Percentiles rank a stretch among this genome's conserved stretches.
Conservation (phyloP, 2,113 vertebrate genomes). For the Hirundichthys speculiger region DNA sequence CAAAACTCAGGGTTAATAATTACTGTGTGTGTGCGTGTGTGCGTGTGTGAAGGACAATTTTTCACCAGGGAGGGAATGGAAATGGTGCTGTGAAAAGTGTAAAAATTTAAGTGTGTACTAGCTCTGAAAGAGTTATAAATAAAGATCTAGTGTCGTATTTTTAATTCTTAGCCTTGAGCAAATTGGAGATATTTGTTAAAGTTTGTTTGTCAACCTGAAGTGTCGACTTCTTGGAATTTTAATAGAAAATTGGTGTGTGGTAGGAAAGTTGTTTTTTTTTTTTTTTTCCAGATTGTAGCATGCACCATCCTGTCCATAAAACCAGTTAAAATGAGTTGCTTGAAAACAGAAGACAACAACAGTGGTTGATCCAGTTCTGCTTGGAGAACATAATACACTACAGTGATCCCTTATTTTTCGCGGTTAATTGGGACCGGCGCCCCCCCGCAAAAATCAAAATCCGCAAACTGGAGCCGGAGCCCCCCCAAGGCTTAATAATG, state of each 20-base stretch:
- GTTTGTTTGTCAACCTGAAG: constrained; percentile 26
- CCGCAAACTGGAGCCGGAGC: too few relatives aligned
- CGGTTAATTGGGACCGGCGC: too few relatives aligned
- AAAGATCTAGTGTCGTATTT: constrained; percentile 32
- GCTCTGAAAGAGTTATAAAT: constrained; percentile 41
- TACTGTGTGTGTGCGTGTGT: constrained; percentile 24
- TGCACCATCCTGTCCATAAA: constrained; percentile 10
- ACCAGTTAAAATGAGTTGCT: constrained; percentile 36
- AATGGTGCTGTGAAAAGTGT: constrained; percentile 40
- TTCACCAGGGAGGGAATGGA: constrained; percentile 40
- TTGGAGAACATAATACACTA: too few relatives aligned
- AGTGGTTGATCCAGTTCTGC: constrained; percentile 20
- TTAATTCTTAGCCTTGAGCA: constrained; percentile 32
- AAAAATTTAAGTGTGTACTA: constrained; percentile 32
- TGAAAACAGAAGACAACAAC: constrained; percentile 29
- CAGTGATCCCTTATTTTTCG: too few relatives aligned
- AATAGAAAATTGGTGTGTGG: neutral
- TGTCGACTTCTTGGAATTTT: constrained; percentile 3
- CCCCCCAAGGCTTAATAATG: too few relatives aligned
- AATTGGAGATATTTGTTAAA: constrained; percentile 26
- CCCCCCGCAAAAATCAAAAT: too few relatives aligned
- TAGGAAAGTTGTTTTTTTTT: constrained; percentile 6
- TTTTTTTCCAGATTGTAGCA: constrained; percentile 24
- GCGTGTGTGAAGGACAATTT: constrained; percentile 33
- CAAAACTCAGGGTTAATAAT: constrained; percentile 73